Percentiles rank a stretch among this genome's conserved stretches.
Evolutionary conservation across 2,888 invertebrate species (phyloP).

Genomic region (Aproaerema taeniolella): DNA sequence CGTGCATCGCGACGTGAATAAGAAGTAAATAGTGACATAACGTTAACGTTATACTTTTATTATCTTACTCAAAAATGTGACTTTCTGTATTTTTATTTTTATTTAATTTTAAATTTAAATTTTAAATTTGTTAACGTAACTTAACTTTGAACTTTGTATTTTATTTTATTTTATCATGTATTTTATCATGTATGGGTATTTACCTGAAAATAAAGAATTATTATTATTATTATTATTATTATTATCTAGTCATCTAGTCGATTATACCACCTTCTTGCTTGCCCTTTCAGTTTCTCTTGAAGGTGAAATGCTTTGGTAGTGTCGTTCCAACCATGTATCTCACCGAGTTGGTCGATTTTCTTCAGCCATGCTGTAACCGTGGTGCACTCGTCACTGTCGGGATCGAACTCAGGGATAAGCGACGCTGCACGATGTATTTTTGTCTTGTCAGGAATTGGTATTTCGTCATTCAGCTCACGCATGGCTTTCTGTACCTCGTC

Average conservation of each 20-base stretch:
- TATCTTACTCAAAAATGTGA: no score
- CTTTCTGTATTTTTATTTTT: no score
- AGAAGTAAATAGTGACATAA: no score
- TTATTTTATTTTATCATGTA: no score
- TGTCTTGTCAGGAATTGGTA: not conserved
- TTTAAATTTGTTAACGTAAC: no score
- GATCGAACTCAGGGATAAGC: slow-evolving; percentile 19
- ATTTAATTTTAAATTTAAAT: no score
- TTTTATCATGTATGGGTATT: no score
- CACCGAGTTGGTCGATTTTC: slow-evolving; percentile 23
- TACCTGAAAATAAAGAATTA: no score
- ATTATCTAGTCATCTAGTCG: slow-evolving; percentile 24
- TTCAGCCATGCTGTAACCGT: slow-evolving; percentile 18
- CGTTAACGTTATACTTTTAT: no score
- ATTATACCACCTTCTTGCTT: slow-evolving; percentile 25
- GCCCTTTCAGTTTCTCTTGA: slow-evolving; percentile 25
- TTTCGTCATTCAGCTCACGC: not conserved
- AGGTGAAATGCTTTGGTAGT: slow-evolving; percentile 22
- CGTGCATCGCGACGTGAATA: no score
- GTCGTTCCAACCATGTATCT: slow-evolving; percentile 25
- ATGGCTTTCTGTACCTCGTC: slow-evolving; percentile 9
- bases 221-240: no score
- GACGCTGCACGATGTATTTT: slow-evolving; percentile 14
- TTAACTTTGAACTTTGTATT: no score
- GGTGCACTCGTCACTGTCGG: slow-evolving; percentile 18